Conservation (phyloP, 2,888 invertebrate species). For the Microctonus hyperodae region DNA sequence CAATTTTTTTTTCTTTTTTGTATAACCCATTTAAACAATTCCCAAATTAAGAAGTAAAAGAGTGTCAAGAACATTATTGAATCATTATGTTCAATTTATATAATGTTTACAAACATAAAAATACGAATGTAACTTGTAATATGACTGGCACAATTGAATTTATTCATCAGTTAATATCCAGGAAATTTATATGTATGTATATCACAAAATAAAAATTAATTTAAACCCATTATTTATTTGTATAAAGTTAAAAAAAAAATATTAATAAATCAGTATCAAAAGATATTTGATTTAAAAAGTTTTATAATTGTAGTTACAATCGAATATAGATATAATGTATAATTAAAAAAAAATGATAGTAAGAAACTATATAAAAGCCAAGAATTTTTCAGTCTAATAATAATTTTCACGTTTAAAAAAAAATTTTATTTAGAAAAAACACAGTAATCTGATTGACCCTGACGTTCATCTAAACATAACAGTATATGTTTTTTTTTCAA, state of each 20-base stretch:
- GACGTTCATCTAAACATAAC: neutral
- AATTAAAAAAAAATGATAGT: neutral
- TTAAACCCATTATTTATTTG: no score
- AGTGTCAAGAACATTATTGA: slow-evolving; percentile 28
- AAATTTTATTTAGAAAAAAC: neutral
- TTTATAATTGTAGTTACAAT: no score
- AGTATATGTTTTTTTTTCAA: neutral
- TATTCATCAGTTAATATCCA: neutral
- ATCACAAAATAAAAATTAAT: no score
- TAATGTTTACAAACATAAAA: no score
- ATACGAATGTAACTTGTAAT: no score
- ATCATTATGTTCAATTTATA: slow-evolving; percentile 11
- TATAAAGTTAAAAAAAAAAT: no score
- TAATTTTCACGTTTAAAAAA: no score
- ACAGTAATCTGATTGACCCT: slow-evolving; percentile 29
- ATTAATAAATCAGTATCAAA: no score
- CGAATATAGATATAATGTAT: no score
- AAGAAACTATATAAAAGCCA: neutral
- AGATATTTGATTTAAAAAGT: no score
- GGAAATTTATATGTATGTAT: neutral
- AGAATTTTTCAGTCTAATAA: no score
- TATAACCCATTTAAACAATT: neutral
- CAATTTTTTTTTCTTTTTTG: neutral
- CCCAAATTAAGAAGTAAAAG: slow-evolving; percentile 22
- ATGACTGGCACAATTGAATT: neutral